These are phyloP conservation scores for Pardalotus punctatus DNA, from an alignment of 2,113 vertebrate species.

Conservation along the genomic window DNA sequence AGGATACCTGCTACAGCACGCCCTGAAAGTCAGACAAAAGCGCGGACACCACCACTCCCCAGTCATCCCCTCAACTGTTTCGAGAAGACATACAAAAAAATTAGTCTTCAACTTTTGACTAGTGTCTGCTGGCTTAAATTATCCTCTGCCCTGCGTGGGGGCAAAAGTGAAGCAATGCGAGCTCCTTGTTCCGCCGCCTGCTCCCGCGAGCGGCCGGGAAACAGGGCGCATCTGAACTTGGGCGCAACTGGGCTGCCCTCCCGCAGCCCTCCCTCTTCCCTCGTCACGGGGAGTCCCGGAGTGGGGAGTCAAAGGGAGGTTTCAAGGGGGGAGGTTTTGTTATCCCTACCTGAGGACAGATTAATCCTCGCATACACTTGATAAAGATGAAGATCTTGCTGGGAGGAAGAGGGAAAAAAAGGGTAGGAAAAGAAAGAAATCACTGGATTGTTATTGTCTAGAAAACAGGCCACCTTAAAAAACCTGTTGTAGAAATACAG, in stretches of 20 bases:
- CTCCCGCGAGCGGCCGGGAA: neutral
- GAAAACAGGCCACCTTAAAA: slow-evolving; percentile 65
- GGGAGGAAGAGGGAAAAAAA: neutral
- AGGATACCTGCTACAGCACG: neutral
- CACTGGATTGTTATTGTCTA: slow-evolving; percentile 47
- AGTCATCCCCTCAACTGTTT: neutral
- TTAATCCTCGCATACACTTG: neutral
- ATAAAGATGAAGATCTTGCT: slow-evolving; percentile 27
- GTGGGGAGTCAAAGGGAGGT: neutral
- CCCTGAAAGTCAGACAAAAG: neutral
- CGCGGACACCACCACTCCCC: neutral
- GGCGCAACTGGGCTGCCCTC: neutral
- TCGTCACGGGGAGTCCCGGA: neutral
- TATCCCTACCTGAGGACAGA: slow-evolving; percentile 36
- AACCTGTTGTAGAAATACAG: slow-evolving; percentile 75
- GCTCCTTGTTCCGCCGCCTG: neutral
- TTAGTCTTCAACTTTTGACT: slow-evolving; percentile 1
- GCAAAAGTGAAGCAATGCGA: neutral
- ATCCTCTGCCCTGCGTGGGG: neutral
- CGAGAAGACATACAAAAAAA: neutral
- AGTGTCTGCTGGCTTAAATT: neutral
- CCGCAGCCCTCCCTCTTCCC: neutral
- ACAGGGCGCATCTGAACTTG: neutral
- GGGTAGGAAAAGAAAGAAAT: slow-evolving; percentile 10
- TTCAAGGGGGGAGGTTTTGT: slow-evolving; percentile 5